These are phyloP conservation scores for Meriones unguiculatus DNA, from an alignment of 2,113 vertebrate species.

Conservation along the genomic window DNA sequence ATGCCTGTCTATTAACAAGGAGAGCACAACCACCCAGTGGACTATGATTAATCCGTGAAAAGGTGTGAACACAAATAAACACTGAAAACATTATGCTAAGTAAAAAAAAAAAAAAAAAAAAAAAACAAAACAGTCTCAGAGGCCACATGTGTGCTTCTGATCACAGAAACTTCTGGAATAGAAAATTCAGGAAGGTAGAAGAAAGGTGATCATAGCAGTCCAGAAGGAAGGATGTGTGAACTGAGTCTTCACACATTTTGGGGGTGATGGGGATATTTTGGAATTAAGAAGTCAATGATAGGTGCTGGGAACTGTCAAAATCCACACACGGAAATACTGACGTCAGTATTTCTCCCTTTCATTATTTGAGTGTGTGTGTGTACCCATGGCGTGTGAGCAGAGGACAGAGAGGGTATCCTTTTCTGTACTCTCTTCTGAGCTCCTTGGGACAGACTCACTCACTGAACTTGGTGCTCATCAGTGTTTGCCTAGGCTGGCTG, in stretches of 20 bases:
- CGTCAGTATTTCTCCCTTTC: no score
- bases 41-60: neutral
- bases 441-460: neutral
- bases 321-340: neutral
- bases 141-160: neutral
- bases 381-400: no score
- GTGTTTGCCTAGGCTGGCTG: neutral
- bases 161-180: neutral
- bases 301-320: neutral
- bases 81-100: neutral
- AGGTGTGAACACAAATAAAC: neutral
- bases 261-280: neutral
- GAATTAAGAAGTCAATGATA: neutral
- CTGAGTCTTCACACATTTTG: neutral
- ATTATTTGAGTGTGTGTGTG: no score
- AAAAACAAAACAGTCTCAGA: neutral
- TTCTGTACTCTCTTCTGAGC: neutral
- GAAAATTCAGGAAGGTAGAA: neutral
- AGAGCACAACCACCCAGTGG: rapidly evolving
- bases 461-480: neutral
- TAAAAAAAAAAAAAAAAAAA: neutral
- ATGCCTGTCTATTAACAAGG: neutral
- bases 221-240: neutral
- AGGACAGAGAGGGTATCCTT: neutral
- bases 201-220: neutral